These are phyloP conservation scores for Drosophila paulistorum DNA, from an alignment of 1,140 invertebrate genomes.

Conservation along the genomic window DNA sequence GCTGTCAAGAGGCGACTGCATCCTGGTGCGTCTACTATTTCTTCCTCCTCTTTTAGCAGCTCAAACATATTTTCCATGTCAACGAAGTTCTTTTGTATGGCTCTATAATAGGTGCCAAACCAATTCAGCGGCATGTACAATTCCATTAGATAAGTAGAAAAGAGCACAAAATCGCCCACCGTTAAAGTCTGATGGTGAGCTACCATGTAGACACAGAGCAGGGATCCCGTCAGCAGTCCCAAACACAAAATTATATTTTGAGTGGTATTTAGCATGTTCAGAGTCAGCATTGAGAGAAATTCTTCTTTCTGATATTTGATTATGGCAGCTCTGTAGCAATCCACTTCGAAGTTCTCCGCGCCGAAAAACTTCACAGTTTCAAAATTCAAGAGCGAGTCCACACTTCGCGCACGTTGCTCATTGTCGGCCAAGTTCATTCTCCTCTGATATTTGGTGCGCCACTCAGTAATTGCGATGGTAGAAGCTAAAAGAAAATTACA, in stretches of 20 bases:
- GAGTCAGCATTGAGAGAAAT: conserved; percentile 92
- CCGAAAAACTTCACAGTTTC: conserved; percentile 99
- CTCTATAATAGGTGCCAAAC: conserved; percentile 99
- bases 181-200: conserved; percentile 88
- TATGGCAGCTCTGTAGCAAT: conserved; percentile 92
- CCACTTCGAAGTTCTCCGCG: conserved; percentile 95
- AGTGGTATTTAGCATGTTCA: conserved; percentile 94
- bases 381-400: conserved; percentile 98
- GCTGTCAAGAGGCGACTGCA: conserved; percentile 89
- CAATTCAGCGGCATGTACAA: conserved; percentile 98
- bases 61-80: conserved; percentile 99
- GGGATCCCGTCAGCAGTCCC: conserved; percentile 93
- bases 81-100: conserved; percentile 98
- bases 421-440: conserved; percentile 97
- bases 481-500: conserved; percentile 84
- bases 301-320: conserved; percentile 93
- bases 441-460: conserved; percentile 96
- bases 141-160: conserved; percentile 97
- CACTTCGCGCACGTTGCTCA: conserved; percentile 93
- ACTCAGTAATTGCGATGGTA: conserved; percentile 96
- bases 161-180: conserved; percentile 97
- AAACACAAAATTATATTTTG: conserved; percentile 95
- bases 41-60: conserved; percentile 92
- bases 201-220: conserved; percentile 94
- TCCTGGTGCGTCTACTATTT: conserved; percentile 92